Percentiles rank a stretch among this genome's conserved stretches.
Conservation (phyloP, 2,113 vertebrate species). For the Arvicanthis niloticus region DNA sequence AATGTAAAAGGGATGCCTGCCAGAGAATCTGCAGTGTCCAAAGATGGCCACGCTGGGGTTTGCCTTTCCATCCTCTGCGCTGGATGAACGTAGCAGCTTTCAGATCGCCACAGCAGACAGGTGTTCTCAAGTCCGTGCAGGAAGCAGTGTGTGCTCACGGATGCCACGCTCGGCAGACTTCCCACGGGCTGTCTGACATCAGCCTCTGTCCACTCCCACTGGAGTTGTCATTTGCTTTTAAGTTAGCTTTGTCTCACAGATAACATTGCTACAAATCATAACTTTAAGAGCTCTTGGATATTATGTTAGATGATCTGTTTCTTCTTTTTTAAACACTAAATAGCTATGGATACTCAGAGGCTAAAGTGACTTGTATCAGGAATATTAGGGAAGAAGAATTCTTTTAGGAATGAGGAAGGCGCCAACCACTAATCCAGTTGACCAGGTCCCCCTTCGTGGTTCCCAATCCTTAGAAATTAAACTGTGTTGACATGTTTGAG, state of each 20-base stretch:
- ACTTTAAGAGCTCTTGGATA: slow-evolving; percentile 73
- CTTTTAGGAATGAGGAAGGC: too few species aligned
- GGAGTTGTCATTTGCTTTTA: not conserved
- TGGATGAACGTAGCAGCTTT: not conserved
- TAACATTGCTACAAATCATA: slow-evolving; percentile 48
- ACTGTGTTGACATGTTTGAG: not conserved
- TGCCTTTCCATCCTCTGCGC: not conserved
- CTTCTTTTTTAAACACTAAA: not conserved
- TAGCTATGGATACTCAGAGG: not conserved
- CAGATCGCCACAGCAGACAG: not conserved
- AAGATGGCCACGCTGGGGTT: slow-evolving; percentile 35
- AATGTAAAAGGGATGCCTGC: not conserved
- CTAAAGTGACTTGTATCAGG: not conserved
- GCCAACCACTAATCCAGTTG: not conserved
- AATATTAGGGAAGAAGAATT: rapidly evolving
- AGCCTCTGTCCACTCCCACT: slow-evolving; percentile 50
- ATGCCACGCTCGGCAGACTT: not conserved
- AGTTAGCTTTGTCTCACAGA: slow-evolving; percentile 58
- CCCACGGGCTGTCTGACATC: rapidly evolving
- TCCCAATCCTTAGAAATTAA: not conserved
- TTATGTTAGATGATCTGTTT: slow-evolving; percentile 28
- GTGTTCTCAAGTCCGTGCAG: not conserved
- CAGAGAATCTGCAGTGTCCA: slow-evolving; percentile 20
- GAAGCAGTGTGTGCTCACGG: slow-evolving; percentile 25
- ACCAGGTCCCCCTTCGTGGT: rapidly evolving